These are phyloP conservation scores for Spodoptera picta DNA, from an alignment of 2,888 invertebrate genomes.

Conservation along the genomic window DNA sequence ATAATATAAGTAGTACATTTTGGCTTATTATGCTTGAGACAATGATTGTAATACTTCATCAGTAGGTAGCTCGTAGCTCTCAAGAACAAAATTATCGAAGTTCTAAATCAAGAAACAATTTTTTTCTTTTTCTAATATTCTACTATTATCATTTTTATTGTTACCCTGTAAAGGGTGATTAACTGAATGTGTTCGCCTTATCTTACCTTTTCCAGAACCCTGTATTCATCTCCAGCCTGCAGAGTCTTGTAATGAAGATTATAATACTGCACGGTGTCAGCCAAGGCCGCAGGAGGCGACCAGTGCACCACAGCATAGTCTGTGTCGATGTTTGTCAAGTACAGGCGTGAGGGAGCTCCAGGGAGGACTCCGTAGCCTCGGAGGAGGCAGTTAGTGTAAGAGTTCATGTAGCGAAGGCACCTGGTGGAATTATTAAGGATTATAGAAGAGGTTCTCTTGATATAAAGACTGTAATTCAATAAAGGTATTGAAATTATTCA, in stretches of 20 bases:
- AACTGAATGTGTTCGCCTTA: neutral
- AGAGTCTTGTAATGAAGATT: slow-evolving; percentile 90
- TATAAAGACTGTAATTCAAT: too few relatives aligned
- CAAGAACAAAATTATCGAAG: too few relatives aligned
- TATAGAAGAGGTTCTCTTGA: neutral
- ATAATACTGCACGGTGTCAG: slow-evolving; percentile 92
- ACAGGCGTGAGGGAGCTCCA: slow-evolving; percentile 91
- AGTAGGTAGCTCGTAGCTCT: too few relatives aligned
- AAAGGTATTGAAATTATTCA: too few relatives aligned
- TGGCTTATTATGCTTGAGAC: too few relatives aligned
- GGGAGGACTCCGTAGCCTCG: slow-evolving; percentile 95
- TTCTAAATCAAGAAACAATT: too few relatives aligned
- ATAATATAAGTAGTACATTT: too few relatives aligned
- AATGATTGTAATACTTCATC: too few relatives aligned
- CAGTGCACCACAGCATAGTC: slow-evolving; percentile 94
- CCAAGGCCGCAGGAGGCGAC: slow-evolving; percentile 91
- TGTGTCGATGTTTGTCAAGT: slow-evolving; percentile 92
- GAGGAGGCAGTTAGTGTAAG: slow-evolving; percentile 94
- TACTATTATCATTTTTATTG: too few relatives aligned
- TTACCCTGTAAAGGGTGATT: too few relatives aligned
- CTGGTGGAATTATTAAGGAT: slow-evolving; percentile 53
- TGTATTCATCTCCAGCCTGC: slow-evolving; percentile 87
- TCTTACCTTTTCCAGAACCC: slow-evolving; percentile 84
- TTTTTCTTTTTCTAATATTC: too few relatives aligned
- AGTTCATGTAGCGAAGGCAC: slow-evolving; percentile 94